Evolutionary conservation across 2,888 invertebrate species (phyloP), one percentile per base, ranked within the genome.

Genomic region (Melanostoma scalare): DNA sequence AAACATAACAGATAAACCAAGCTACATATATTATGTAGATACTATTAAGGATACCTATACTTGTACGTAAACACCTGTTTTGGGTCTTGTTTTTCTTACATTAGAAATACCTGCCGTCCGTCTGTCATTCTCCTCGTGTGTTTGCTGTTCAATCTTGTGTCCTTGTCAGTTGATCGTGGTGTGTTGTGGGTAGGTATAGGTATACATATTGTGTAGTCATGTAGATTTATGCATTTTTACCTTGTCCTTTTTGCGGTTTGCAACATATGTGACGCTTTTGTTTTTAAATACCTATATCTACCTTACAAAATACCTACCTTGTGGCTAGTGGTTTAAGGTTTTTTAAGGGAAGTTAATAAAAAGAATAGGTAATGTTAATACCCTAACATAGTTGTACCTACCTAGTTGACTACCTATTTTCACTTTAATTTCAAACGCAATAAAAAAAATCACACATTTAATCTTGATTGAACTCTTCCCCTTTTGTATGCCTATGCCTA

Each of bases 21-120:
- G 42, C n/a, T 42, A 42, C 8, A n/a, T 6, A 8, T n/a, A 46
- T 10, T 20, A 20, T 20, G 20, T 50, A 53, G 67, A 81, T 67
- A 38, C 55, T 67, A 35, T 67, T 67, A 40, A 77, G 67, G 61
- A 71, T 65, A 68, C 33, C 4, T 20, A 40, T 20, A 9, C 40
- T 30, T 55, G 36, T 61, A 35, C 61, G 35, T 60, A 40, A 63
- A 74, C 84, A 84, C 84, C 84, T 84, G 84, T 84, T 84, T 69
- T 61, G 61, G 9, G 8, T 68, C 56, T 67, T 42, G 69, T 69
- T 48, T 55, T 71, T 77, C 42, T 56, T 68, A 3, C 36, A 53
- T 50, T 58, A 55, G 4, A 35, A 38, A 63, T 50, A n/a, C 38
- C 40, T 56, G 60, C 40, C 65, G 67, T 68, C 78, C 78, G 72